phyloP scores from a whole-genome alignment of 2,888 invertebrate species.

The Cylindroiulus punctatus region DNA sequence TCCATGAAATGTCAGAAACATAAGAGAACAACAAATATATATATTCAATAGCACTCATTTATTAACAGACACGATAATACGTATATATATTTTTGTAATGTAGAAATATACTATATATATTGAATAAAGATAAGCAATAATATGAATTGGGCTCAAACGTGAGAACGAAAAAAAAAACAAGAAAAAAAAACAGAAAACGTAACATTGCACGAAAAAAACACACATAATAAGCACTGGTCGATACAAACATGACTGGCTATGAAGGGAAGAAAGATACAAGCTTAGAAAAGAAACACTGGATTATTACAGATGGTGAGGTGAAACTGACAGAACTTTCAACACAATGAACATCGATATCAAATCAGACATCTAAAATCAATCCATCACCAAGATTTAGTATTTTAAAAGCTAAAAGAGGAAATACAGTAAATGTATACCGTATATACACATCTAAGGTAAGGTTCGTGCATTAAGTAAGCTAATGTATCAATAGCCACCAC shows the following conservation, averaged over 20 bases:
- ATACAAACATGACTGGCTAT: neutral
- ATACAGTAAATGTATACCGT: neutral
- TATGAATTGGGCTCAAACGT: neutral
- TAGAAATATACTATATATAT: slow-evolving; percentile 51
- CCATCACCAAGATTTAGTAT: slow-evolving; percentile 12
- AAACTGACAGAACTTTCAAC: neutral
- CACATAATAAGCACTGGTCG: slow-evolving; percentile 26
- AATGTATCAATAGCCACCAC: neutral
- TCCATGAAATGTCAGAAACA: neutral
- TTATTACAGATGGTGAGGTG: neutral
- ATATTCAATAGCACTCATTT: slow-evolving; percentile 49
- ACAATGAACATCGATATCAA: neutral
- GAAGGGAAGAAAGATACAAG: neutral
- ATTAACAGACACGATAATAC: slow-evolving; percentile 48
- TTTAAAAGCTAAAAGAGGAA: slow-evolving; percentile 11
- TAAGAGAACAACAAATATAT: neutral
- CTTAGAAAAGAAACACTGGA: slow-evolving; percentile 4
- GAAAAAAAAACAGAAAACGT: neutral
- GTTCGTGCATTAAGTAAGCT: neutral
- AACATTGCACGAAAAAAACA: slow-evolving; percentile 19
- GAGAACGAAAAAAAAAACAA: neutral
- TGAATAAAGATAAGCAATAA: slow-evolving; percentile 29
- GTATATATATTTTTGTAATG: neutral
- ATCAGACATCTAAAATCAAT: neutral
- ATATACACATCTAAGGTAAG: neutral